Conservation (phyloP, 2,113 vertebrate genomes). For the Willisornis vidua region DNA sequence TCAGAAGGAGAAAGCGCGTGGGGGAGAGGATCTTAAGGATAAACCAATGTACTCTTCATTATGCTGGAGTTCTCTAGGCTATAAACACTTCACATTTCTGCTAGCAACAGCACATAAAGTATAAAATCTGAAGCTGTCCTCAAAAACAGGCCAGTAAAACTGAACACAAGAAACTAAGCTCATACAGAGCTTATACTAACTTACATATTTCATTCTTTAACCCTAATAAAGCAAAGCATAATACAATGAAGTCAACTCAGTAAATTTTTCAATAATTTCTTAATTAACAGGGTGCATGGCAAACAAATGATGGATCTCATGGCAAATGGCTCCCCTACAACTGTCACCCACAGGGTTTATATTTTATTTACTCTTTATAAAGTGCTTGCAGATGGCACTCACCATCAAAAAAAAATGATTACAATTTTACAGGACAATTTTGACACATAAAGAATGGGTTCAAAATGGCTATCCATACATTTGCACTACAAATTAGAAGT, state of each 20-base stretch:
- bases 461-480: not conserved
- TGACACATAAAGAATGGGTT: not conserved
- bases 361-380: not conserved
- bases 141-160: not conserved
- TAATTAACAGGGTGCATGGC: not conserved
- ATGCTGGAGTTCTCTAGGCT: not conserved
- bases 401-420: not conserved
- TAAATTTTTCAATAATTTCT: not conserved
- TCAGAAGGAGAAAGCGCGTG: not conserved
- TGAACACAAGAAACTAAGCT: not conserved
- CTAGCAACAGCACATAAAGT: not conserved
- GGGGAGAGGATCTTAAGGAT: not conserved
- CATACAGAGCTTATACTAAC: not conserved
- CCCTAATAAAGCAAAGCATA: not conserved
- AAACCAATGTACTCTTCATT: not conserved
- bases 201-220: not conserved
- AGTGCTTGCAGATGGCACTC: not conserved
- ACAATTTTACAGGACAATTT: not conserved
- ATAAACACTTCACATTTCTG: not conserved
- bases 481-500: not conserved
- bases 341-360: not conserved
- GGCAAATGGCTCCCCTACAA: not conserved
- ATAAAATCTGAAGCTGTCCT: not conserved
- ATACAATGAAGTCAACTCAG: not conserved
- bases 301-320: not conserved